Conservation (phyloP, 1,140 invertebrate species). For the Bombus ignitus region DNA sequence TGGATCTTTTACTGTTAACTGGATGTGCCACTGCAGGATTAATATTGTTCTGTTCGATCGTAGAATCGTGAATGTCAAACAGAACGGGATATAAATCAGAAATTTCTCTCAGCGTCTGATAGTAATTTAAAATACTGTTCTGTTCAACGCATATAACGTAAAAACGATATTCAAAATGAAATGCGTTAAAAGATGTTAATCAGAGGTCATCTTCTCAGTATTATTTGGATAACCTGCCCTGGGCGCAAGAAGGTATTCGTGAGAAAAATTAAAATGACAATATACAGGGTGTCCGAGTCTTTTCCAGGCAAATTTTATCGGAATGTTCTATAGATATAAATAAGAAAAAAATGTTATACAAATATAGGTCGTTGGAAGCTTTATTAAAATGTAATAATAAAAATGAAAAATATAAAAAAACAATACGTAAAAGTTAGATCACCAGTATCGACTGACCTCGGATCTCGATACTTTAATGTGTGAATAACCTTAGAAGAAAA, state of each 20-base stretch:
- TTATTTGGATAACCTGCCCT: slow-evolving; percentile 10
- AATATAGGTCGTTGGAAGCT: background rate
- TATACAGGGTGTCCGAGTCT: background rate
- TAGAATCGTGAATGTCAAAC: background rate
- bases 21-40: background rate
- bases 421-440: background rate
- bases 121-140: background rate
- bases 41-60: background rate
- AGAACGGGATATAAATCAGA: background rate
- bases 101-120: background rate
- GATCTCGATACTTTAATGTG: background rate
- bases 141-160: background rate
- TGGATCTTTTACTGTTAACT: background rate
- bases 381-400: background rate
- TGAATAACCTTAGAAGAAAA: background rate
- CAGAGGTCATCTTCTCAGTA: slow-evolving; percentile 18
- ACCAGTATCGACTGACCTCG: background rate
- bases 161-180: background rate
- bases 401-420: background rate
- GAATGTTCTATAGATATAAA: background rate
- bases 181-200: background rate
- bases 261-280: background rate
- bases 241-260: too few species aligned
- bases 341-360: background rate
- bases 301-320: background rate